These are phyloP conservation scores for Sander lucioperca DNA, from an alignment of 2,113 vertebrate genomes.

Conservation along the genomic window DNA sequence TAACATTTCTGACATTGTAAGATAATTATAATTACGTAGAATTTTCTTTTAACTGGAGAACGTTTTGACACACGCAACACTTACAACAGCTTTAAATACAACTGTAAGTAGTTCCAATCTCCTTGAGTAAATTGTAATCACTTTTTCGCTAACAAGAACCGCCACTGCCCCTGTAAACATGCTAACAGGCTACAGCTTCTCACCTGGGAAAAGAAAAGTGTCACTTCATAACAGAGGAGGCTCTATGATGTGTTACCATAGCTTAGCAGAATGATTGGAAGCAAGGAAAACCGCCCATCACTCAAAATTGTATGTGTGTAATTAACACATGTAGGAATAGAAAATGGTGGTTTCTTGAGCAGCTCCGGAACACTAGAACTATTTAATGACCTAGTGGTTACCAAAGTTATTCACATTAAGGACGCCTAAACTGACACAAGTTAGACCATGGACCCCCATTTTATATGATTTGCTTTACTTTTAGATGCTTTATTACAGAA, in stretches of 20 bases:
- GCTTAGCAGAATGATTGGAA: neutral
- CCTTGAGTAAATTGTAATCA: conserved; percentile 7
- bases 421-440: too few relatives aligned
- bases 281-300: neutral
- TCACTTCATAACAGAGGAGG: neutral
- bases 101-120: conserved; percentile 10
- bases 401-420: too few relatives aligned
- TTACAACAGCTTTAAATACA: neutral
- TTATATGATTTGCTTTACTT: too few relatives aligned
- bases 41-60: conserved; percentile 19
- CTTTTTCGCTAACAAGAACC: neutral
- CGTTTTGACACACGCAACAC: conserved; percentile 32
- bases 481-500: too few relatives aligned
- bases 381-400: too few relatives aligned
- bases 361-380: neutral
- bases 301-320: neutral
- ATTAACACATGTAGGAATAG: neutral
- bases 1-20: conserved; percentile 32
- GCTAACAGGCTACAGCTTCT: neutral
- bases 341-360: neutral
- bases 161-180: neutral
- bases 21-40: conserved; percentile 16
- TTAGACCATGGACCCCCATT: too few relatives aligned
- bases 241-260: neutral
- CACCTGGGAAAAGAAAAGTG: neutral